Conservation (phyloP, 2,888 invertebrate genomes). For the Monopis laevigella region DNA sequence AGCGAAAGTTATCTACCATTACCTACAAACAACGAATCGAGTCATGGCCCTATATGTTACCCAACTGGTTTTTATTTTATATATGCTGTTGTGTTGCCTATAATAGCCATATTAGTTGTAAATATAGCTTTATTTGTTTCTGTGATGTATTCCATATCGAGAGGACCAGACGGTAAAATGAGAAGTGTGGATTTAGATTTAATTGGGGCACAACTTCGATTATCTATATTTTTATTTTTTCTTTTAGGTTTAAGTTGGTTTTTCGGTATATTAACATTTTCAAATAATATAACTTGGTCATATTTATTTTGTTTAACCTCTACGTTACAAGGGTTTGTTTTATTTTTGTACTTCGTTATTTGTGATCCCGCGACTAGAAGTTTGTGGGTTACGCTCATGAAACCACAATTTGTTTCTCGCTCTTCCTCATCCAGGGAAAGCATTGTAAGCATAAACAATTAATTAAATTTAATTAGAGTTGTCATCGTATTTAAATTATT, state of each 20-base stretch:
- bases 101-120: slow-evolving; percentile 54
- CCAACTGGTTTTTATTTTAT: slow-evolving; percentile 58
- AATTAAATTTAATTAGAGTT: no score
- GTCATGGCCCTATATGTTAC: slow-evolving; percentile 54
- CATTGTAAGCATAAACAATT: slow-evolving; percentile 36
- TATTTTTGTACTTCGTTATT: slow-evolving; percentile 69
- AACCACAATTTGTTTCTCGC: slow-evolving; percentile 33
- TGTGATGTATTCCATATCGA: slow-evolving; percentile 61
- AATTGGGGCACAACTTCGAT: slow-evolving; percentile 56
- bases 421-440: slow-evolving; percentile 39
- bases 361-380: slow-evolving; percentile 63
- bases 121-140: slow-evolving; percentile 64
- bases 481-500: no score
- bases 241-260: slow-evolving; percentile 70
- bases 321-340: slow-evolving; percentile 69
- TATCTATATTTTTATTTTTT: slow-evolving; percentile 69
- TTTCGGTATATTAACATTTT: slow-evolving; percentile 66
- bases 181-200: slow-evolving; percentile 46
- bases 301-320: slow-evolving; percentile 72
- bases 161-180: slow-evolving; percentile 58
- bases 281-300: slow-evolving; percentile 59
- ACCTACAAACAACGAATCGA: slow-evolving; percentile 21
- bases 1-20: slow-evolving; percentile 51
- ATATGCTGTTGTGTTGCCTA: slow-evolving; percentile 60
- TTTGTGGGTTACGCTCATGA: slow-evolving; percentile 56